These are phyloP conservation scores for Ennomos fuscantarius DNA, from an alignment of 2,888 invertebrate genomes.

Conservation along the genomic window DNA sequence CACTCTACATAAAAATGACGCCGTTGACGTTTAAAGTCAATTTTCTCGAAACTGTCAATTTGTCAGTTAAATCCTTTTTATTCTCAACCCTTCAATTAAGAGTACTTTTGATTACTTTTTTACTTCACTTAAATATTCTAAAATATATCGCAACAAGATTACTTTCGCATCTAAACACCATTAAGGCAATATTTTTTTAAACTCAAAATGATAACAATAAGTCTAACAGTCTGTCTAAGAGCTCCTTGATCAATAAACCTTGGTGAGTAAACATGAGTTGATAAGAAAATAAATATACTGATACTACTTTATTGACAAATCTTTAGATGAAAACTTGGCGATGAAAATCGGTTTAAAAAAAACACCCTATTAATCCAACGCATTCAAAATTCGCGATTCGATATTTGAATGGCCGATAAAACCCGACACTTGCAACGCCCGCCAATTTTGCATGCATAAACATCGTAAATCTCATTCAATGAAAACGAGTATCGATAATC, in stretches of 20 bases:
- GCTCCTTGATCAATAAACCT: background rate
- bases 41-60: no score
- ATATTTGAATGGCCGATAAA: slow-evolving; percentile 78
- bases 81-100: no score
- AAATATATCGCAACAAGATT: no score
- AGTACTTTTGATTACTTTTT: no score
- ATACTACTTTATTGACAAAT: slow-evolving; percentile 34
- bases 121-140: no score
- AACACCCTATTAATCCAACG: slow-evolving; percentile 63
- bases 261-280: background rate
- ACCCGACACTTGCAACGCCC: slow-evolving; percentile 73
- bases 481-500: slow-evolving; percentile 76
- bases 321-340: slow-evolving; percentile 49
- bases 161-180: no score
- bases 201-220: no score
- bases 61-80: no score
- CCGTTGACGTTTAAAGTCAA: no score
- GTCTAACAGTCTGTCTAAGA: no score
- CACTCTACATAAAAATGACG: no score
- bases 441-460: slow-evolving; percentile 76
- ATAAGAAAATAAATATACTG: background rate
- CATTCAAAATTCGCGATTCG: slow-evolving; percentile 66
- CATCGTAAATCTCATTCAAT: slow-evolving; percentile 80
- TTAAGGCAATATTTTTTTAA: no score
- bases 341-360: slow-evolving; percentile 54